These are phyloP conservation scores for Stenichneumon culpator DNA, from an alignment of 2,888 invertebrate genomes.

Conservation along the genomic window DNA sequence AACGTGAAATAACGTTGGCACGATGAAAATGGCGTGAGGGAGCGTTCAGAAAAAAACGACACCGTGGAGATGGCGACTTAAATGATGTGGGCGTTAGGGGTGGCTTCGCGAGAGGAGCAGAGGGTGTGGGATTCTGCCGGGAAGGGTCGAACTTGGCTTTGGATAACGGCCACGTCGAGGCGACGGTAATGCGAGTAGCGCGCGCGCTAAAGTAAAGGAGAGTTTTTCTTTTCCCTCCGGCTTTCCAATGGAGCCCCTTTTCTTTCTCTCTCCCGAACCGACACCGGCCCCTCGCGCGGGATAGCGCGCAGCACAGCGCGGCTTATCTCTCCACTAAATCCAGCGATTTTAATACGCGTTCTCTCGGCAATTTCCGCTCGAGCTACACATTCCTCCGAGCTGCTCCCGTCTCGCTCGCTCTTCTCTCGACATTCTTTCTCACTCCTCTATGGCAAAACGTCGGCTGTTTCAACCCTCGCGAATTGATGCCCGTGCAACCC, in stretches of 20 bases:
- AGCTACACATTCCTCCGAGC: conserved; percentile 80
- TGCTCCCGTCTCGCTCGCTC: conserved; percentile 64
- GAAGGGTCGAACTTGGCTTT: conserved; percentile 76
- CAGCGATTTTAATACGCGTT: conserved; percentile 87
- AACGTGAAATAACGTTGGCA: conserved; percentile 51
- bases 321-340: conserved; percentile 87
- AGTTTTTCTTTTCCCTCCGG: conserved; percentile 81
- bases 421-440: conserved; percentile 59
- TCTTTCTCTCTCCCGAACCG: conserved; percentile 59
- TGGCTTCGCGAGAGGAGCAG: conserved; percentile 70
- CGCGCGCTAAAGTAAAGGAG: conserved; percentile 76
- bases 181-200: conserved; percentile 79
- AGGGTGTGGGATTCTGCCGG: conserved; percentile 62
- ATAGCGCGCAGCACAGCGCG: conserved; percentile 74
- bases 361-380: conserved; percentile 85
- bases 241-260: conserved; percentile 69
- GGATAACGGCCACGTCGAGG: conserved; percentile 79
- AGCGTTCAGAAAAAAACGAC: conserved; percentile 70
- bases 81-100: conserved; percentile 78
- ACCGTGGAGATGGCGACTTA: conserved; percentile 78
- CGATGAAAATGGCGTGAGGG: conserved; percentile 67
- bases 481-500: conserved; percentile 62
- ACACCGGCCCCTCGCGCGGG: conserved; percentile 62
- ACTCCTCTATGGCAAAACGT: conserved; percentile 50
- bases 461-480: conserved; percentile 61